Conservation (phyloP, 2,113 vertebrate species). For the Hiodon tergisus region DNA sequence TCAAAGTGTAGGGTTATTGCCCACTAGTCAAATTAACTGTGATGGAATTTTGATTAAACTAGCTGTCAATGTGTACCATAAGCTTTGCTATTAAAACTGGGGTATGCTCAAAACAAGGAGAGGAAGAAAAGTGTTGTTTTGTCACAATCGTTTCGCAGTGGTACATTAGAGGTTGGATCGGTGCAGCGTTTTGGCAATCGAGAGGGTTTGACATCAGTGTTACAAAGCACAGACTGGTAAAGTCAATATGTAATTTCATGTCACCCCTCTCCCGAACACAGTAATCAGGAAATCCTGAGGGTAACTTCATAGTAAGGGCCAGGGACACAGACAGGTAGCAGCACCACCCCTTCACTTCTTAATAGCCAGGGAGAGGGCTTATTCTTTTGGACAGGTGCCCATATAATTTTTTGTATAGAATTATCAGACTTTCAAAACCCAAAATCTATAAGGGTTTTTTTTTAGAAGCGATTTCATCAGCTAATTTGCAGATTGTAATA, state of each 20-base stretch:
- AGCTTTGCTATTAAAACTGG: neutral
- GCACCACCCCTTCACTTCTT: no score
- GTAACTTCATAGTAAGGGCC: conserved; percentile 8
- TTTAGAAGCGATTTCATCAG: no score
- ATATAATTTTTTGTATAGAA: no score
- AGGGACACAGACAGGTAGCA: neutral
- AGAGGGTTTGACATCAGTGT: conserved; percentile 7
- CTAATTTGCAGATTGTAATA: no score
- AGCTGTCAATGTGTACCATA: neutral
- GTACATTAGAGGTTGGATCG: conserved; percentile 2
- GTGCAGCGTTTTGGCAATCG: neutral
- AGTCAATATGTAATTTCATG: conserved; percentile 30
- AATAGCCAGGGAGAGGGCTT: neutral
- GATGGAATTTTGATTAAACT: neutral
- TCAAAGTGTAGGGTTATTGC: neutral
- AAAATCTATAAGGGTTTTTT: no score
- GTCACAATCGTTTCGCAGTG: neutral
- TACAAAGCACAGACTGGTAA: conserved; percentile 23
- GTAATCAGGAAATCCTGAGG: conserved; percentile 24
- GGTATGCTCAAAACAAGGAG: neutral
- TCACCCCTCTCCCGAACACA: conserved; percentile 1
- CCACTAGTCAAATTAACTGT: neutral
- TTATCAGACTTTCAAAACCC: no score
- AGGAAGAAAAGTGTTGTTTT: conserved; percentile 1
- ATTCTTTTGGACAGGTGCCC: no score